Evolutionary conservation across 1,140 invertebrate genomes (phyloP), one percentile per base, ranked within the genome.

Genomic region (Harlomillsia oculata): DNA sequence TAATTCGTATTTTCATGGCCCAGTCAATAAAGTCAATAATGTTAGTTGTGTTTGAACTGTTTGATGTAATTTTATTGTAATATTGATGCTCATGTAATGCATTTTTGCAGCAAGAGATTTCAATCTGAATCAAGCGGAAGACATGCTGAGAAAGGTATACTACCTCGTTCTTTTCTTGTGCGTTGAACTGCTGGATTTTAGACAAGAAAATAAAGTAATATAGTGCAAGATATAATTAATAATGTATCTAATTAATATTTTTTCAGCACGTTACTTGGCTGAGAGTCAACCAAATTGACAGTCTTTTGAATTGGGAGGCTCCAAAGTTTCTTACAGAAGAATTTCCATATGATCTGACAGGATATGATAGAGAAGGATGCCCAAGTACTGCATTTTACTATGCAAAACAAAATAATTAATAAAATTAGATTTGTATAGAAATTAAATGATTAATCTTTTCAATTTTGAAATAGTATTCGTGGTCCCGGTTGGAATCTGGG

Each of bases 351-450:
- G 89, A 89, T 45, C 69, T 79, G 1, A 76, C 77, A 50, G 89
- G 89, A 2, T 83, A 77, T 61, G 89, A 92, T 67, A 89, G 87
- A 65, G 83, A 89, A 64, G 87, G 87, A n/a, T 81, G 82, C 21
- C 87, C 89, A 29, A 37, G 58, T 60, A 43, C 29, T n/a, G 16
- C 8, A 3, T 36, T 34, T n/a, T 34, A n/a, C 9, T n/a, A 11
- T 34, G 32, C 32, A 34, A 34, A 34, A 34, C 32, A n/a, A 9
- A 34, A 34, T 9, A 11, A 34, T 11, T 34, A n/a, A 11, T 34
- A 11, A 9, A 11, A n/a, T n/a, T 11, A 34, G n/a, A 34, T n/a
- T 34, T n/a, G 9, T 34, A 34, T 34, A n/a, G n/a, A 34, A 34
- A 50, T 11, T 29, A 37, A 16, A 49, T 28, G 37, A 26, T 5